Percentiles rank a stretch among this genome's conserved stretches.
These are phyloP conservation scores for Trogon melanurus DNA, from an alignment of 2,113 vertebrate genomes.

Conservation along the genomic window DNA sequence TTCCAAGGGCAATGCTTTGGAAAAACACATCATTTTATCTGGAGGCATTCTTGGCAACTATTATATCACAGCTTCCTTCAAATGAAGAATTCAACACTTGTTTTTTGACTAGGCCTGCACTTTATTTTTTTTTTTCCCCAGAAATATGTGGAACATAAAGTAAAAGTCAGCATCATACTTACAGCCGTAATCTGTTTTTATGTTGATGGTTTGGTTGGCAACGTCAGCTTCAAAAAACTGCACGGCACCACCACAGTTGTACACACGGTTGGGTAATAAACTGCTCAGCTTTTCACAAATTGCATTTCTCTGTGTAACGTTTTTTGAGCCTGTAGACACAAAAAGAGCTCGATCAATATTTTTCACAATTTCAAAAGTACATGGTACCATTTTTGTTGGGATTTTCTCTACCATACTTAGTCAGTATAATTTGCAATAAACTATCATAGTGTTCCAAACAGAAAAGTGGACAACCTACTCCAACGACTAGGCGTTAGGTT, in stretches of 20 bases:
- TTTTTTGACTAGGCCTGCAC: not conserved
- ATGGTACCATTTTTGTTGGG: not conserved
- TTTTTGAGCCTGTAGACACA: not conserved
- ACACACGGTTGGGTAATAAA: rapidly evolving
- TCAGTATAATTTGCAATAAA: not conserved
- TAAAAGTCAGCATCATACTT: slow-evolving; percentile 54
- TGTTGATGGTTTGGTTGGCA: rapidly evolving
- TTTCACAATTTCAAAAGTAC: not conserved
- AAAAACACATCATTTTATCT: not conserved
- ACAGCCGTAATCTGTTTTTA: slow-evolving; percentile 68
- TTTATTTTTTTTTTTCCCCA: not conserved
- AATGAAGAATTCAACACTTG: not conserved
- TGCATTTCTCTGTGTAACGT: no score
- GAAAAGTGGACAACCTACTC: not conserved
- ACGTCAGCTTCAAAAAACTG: rapidly evolving
- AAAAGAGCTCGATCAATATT: not conserved
- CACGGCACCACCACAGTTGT: not conserved
- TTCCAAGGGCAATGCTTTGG: not conserved
- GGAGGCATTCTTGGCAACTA: not conserved
- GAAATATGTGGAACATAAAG: not conserved
- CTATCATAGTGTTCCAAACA: not conserved
- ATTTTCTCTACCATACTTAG: not conserved
- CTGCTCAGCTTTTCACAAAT: rapidly evolving
- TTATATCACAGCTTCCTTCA: not conserved
- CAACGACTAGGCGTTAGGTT: not conserved